phyloP scores from a whole-genome alignment of 2,797 vertebrate genomes.

The Neosilurus hyrtlii region DNA sequence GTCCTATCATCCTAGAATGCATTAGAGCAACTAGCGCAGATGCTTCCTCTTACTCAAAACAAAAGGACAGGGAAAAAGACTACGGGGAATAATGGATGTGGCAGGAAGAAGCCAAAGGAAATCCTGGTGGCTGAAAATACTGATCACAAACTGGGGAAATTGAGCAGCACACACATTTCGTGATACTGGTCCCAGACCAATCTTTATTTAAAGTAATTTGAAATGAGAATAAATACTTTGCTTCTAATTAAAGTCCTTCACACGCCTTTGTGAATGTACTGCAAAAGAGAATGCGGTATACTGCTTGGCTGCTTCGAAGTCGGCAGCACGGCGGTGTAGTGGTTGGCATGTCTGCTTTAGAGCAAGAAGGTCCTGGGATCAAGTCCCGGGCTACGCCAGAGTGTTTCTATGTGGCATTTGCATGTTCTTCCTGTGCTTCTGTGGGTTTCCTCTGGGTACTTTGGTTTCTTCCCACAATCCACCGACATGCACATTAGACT shows the following conservation, averaged over 20 bases:
- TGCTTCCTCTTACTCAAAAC: conserved; percentile 24
- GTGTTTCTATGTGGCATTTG: too few species aligned
- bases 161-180: conserved; percentile 60
- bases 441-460: too few species aligned
- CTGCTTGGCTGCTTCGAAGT: not conserved
- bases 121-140: conserved; percentile 44
- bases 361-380: too few species aligned
- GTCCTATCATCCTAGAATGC: conserved; percentile 30
- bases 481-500: too few species aligned
- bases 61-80: conserved; percentile 20
- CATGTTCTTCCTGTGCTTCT: too few species aligned
- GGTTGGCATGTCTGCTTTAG: too few species aligned
- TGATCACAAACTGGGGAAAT: conserved; percentile 23
- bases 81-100: conserved; percentile 24
- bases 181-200: conserved; percentile 43
- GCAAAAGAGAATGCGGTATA: not conserved
- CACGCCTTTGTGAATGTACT: not conserved
- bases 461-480: too few species aligned
- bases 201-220: not conserved
- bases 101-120: conserved; percentile 39
- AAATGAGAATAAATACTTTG: not conserved
- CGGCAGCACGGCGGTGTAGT: too few species aligned
- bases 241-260: not conserved
- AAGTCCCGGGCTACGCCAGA: too few species aligned
- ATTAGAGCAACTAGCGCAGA: conserved; percentile 33